These are phyloP conservation scores for Proisotoma minuta DNA, from an alignment of 2,888 invertebrate genomes.

Conservation along the genomic window DNA sequence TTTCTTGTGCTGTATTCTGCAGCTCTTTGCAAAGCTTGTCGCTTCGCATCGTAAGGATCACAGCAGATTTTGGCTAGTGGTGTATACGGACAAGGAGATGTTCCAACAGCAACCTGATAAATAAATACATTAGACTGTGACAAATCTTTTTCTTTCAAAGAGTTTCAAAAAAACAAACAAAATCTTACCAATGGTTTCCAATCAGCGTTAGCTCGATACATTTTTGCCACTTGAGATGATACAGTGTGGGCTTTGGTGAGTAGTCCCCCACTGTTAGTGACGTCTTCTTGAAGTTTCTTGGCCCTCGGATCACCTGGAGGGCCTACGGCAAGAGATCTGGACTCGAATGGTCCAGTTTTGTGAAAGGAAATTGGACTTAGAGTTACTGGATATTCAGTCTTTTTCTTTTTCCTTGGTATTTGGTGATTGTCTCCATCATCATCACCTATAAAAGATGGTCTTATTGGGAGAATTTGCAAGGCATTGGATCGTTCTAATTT, in stretches of 20 bases:
- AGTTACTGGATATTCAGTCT: constrained; percentile 23
- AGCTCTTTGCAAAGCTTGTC: not conserved
- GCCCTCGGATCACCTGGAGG: not conserved
- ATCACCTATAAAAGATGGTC: constrained; percentile 31
- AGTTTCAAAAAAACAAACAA: too few species aligned
- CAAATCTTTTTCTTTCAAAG: not conserved
- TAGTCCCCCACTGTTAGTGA: constrained; percentile 1
- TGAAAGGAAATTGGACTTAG: not conserved
- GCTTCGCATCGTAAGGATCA: constrained; percentile 27
- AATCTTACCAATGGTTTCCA: constrained; percentile 7
- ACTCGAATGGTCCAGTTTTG: constrained; percentile 1
- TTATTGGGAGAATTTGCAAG: constrained; percentile 44
- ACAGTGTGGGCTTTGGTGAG: not conserved
- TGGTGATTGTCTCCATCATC: constrained; percentile 11
- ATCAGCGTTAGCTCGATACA: not conserved
- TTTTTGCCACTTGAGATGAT: not conserved
- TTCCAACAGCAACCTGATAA: not conserved
- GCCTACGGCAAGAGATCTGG: constrained; percentile 4
- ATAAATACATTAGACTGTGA: constrained; percentile 2
- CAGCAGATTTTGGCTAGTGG: constrained; percentile 29
- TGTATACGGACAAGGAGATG: constrained; percentile 31
- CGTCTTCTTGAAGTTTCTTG: constrained; percentile 4
- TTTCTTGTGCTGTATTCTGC: not conserved
- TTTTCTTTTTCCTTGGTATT: constrained; percentile 23
- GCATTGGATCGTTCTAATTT: constrained; percentile 45